Evolutionary conservation across 2,797 vertebrate species (phyloP).

Genomic region (Iguana delicatissima): DNA sequence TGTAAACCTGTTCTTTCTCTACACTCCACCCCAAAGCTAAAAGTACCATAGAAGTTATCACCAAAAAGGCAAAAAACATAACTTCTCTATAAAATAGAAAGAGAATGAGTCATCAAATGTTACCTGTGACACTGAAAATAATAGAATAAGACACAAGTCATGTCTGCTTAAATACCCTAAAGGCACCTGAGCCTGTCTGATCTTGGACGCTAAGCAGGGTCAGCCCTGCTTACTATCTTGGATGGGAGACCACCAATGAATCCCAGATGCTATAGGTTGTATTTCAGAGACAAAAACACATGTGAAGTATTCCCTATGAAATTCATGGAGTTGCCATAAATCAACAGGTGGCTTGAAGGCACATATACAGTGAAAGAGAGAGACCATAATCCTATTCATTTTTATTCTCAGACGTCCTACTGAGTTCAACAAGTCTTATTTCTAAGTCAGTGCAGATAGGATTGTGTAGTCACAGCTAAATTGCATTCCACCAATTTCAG

Average conservation of each 20-base stretch:
- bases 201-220: too few species aligned
- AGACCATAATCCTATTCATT: not conserved
- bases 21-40: slow-evolving; percentile 1
- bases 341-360: too few species aligned
- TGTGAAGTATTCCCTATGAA: too few species aligned
- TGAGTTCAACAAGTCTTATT: not conserved
- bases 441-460: not conserved
- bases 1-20: slow-evolving; percentile 56
- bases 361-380: too few species aligned
- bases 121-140: not conserved
- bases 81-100: not conserved
- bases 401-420: not conserved
- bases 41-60: not conserved
- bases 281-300: too few species aligned
- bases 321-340: too few species aligned
- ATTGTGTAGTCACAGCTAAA: not conserved
- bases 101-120: not conserved
- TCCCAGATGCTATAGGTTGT: too few species aligned
- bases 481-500: not conserved
- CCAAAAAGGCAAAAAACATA: not conserved
- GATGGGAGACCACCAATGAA: too few species aligned
- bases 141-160: too few species aligned
- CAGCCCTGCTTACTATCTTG: too few species aligned
- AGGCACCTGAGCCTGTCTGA: too few species aligned
- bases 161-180: too few species aligned